Percentiles rank a stretch among this genome's conserved stretches.
Evolutionary conservation across 2,888 invertebrate species (phyloP).

Genomic region (Alviniconcha strummeri): DNA sequence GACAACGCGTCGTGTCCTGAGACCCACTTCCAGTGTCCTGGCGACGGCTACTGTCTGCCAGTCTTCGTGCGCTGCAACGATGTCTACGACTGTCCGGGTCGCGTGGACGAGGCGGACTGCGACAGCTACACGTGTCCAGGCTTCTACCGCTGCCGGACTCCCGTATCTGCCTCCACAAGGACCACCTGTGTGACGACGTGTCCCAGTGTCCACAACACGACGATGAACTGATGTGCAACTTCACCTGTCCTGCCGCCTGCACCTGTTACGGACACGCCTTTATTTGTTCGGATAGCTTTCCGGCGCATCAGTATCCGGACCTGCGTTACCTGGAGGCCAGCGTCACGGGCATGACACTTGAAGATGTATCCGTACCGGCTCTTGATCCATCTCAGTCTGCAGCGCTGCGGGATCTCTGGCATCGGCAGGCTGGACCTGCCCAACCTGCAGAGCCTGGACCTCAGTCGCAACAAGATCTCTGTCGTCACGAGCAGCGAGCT

Average conservation of each 20-base stretch:
- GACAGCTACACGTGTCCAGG: conserved; percentile 26
- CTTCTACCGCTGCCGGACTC: conserved; percentile 23
- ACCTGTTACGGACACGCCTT: conserved; percentile 27
- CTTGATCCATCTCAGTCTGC: conserved; percentile 13
- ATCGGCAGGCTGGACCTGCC: neutral
- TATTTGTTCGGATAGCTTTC: neutral
- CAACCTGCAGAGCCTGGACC: conserved; percentile 15
- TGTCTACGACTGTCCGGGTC: conserved; percentile 15
- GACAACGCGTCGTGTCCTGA: neutral
- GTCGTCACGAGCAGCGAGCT: neutral
- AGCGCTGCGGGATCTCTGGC: neutral
- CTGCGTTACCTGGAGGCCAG: conserved; percentile 18
- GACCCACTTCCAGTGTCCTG: conserved; percentile 27
- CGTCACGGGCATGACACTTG: neutral
- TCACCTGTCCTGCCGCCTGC: conserved; percentile 10
- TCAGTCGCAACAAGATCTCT: conserved; percentile 3
- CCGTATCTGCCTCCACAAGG: conserved; percentile 12
- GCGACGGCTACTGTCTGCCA: conserved; percentile 17
- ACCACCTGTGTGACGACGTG: conserved; percentile 31
- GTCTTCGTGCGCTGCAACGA: conserved; percentile 24
- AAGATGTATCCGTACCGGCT: neutral
- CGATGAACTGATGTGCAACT: conserved; percentile 22
- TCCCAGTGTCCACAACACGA: conserved; percentile 28
- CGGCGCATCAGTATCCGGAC: neutral
- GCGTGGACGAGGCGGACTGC: conserved; percentile 21